Evolutionary conservation across 2,113 vertebrate species (phyloP), one percentile per base, ranked within the genome.

Genomic region (Pholis gunnellus): DNA sequence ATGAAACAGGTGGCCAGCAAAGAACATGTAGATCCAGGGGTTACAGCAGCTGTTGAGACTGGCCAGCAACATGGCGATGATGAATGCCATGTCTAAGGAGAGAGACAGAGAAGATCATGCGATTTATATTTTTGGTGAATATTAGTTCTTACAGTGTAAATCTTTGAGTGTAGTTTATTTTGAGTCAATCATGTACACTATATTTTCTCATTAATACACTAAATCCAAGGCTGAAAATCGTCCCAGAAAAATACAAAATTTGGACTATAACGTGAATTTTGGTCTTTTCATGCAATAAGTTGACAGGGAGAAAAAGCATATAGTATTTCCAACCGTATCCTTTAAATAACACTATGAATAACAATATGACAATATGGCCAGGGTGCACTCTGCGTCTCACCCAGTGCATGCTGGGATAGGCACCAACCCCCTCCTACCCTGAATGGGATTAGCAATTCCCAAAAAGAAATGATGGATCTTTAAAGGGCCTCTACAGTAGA

Each of bases 11-110:
- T 97, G 97, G 22, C 97, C 97, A 0, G 95, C 97, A 87, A 98
- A 99, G 38, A 97, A 95, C 97, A 99, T 96, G 95, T 99, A 99
- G 95, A 99, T 99, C 97, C 97, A 99, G 25, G 97, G 97, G 93
- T 99, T 99, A 82, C 97, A 98, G 93, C 97, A 99, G 94, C 97
- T 98, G 95, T 98, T 99, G 79, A 99, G 96, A 85, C 97, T 98
- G 89, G 97, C 97, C 90, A 99, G 92, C 52, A 99, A 93, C 96
- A 98, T 97, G 90, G 96, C 95, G 0, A 99, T 97, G 95, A 97
- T 97, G 92, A 98, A 99, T 1, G 96, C 93, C 0, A 95, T 94
- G 56, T 96, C 97, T 99, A 48, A 1, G 29, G 60, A 88, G 0
- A 84, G 10, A 79, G 2, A 57, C 13, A 52, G 14, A 75, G 44